Evolutionary conservation across 2,888 invertebrate genomes (phyloP), one percentile per base, ranked within the genome.

Genomic region (Drosophila maculinotata): DNA sequence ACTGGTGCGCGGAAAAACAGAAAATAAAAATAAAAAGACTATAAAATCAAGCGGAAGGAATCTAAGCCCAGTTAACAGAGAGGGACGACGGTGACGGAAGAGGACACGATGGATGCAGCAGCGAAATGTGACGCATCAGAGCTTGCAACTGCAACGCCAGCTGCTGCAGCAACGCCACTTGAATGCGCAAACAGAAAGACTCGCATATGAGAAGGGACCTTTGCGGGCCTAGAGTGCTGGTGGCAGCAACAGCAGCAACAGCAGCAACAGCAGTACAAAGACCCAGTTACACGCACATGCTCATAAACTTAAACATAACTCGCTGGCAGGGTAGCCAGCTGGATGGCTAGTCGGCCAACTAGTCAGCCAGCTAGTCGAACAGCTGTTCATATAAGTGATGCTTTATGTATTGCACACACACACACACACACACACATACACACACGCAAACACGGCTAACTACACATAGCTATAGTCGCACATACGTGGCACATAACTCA

Each of bases 121-220:
- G 45, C 17, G 28, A 20, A 26, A 36, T 41, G 35, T 48, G 33
- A 23, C 20, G 56, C 31, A 23, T 30, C 23, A 20, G 57, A 36
- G 14, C 28, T 25, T 25, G 23, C 48, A 47, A 30, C 20, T 33
- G 45, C 52, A 30, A n/a, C 47, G 44, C 15, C 53, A 54, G 33
- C 64, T 60, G 69, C 53, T 59, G 81, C 69, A 70, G 64, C 63
- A 53, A 70, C 65, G 69, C 60, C 80, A 82, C 85, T 82, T 79
- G 85, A 79, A 85, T 81, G 82, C 82, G 73, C 82, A 81, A 81
- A 85, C 82, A 81, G 82, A 81, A 85, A 81, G 80, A 79, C 57
- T 85, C 53, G 60, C 85, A 81, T 76, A 82, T 82, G 85, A 79
- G 66, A 41, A 42, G 48, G 42, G 30, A 39, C 25, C 54, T 58